Conservation (phyloP, 2,888 invertebrate genomes). For the Elgonia sp. region DNA sequence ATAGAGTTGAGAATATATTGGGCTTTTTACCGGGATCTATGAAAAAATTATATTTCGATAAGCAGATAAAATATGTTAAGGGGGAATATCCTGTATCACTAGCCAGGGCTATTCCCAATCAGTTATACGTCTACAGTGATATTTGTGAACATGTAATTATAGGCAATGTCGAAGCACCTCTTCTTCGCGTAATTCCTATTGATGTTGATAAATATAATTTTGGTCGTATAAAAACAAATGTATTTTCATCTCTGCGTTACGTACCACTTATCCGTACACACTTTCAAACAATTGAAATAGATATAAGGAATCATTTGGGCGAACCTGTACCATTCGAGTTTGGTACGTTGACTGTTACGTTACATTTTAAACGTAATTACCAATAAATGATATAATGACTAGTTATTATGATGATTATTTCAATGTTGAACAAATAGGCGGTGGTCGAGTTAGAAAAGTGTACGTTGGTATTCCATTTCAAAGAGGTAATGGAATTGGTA, state of each 20-base stretch:
- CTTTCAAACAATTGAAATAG: slow-evolving; percentile 63
- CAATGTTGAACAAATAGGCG: background rate
- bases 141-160: slow-evolving; percentile 23
- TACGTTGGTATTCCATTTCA: slow-evolving; percentile 20
- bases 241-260: background rate
- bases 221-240: slow-evolving; percentile 12
- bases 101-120: slow-evolving; percentile 4
- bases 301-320: slow-evolving; percentile 69
- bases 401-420: slow-evolving; percentile 1
- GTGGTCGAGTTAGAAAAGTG: slow-evolving; percentile 5
- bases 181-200: slow-evolving; percentile 31
- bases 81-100: slow-evolving; percentile 3
- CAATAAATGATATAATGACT: background rate
- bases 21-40: background rate
- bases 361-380: slow-evolving; percentile 37
- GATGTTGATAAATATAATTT: slow-evolving; percentile 38
- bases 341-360: slow-evolving; percentile 46
- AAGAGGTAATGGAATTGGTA: slow-evolving; percentile 23
- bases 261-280: background rate
- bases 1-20: background rate
- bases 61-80: background rate
- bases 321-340: slow-evolving; percentile 64
- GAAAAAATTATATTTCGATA: background rate
- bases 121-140: slow-evolving; percentile 27
- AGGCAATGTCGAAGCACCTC: slow-evolving; percentile 17